Conservation (phyloP, 2,797 vertebrate species). For the Dicrostonyx torquatus region DNA sequence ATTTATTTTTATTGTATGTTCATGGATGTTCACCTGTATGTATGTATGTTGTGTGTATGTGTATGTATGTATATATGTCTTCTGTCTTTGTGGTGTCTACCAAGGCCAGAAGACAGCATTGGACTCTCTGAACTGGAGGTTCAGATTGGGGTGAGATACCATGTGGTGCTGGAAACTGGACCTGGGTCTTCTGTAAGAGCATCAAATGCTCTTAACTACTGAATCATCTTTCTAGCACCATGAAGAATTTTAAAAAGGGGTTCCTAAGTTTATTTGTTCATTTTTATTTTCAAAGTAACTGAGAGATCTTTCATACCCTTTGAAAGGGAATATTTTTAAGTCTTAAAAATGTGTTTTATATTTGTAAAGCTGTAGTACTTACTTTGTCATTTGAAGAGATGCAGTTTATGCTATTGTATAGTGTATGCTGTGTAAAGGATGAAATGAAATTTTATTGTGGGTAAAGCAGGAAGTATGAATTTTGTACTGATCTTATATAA, state of each 20-base stretch:
- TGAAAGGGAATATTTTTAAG: conserved; percentile 52
- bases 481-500: conserved; percentile 33
- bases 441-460: background rate
- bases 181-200: background rate
- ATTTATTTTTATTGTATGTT: background rate
- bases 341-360: background rate
- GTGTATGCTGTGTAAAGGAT: background rate
- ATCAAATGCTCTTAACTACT: background rate
- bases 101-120: background rate
- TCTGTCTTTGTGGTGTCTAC: background rate
- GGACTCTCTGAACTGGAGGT: background rate
- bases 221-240: background rate
- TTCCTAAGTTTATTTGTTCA: conserved; percentile 52
- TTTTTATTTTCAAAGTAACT: conserved; percentile 31
- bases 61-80: background rate
- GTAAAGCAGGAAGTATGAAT: conserved; percentile 25
- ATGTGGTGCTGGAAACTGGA: background rate
- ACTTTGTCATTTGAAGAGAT: conserved; percentile 46
- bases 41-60: background rate
- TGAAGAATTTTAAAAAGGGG: background rate
- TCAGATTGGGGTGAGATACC: background rate
- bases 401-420: conserved; percentile 9
- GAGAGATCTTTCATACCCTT: conserved; percentile 26
- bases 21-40: background rate
- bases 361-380: background rate